Evolutionary conservation across 2,797 vertebrate species (phyloP).

Genomic region (Sebastes reedi): DNA sequence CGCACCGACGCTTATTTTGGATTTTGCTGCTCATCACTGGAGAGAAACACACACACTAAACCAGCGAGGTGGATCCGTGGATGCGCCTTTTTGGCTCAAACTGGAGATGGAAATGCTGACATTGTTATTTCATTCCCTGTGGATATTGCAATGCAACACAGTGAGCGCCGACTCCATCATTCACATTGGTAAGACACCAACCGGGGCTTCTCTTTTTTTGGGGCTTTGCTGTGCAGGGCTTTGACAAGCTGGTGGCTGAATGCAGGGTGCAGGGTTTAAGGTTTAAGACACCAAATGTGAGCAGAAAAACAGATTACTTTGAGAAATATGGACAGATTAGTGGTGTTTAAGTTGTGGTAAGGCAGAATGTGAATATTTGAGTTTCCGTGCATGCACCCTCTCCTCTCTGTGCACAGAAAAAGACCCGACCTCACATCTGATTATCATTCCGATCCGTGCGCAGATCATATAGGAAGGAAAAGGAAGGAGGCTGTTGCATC

Average conservation of each 20-base stretch:
- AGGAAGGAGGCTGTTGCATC: slow-evolving; percentile 55
- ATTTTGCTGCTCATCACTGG: slow-evolving; percentile 47
- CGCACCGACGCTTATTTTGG: slow-evolving; percentile 61
- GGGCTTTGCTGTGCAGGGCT: slow-evolving; percentile 25
- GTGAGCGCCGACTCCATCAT: slow-evolving; percentile 98
- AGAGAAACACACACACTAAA: slow-evolving; percentile 1
- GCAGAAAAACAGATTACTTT: not conserved
- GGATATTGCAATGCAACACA: slow-evolving; percentile 93
- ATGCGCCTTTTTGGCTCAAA: slow-evolving; percentile 88
- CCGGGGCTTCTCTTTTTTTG: not conserved
- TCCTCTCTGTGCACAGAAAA: not conserved
- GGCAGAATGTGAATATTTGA: not conserved
- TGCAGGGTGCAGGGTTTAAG: not conserved
- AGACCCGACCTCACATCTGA: slow-evolving; percentile 9
- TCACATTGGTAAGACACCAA: slow-evolving; percentile 93
- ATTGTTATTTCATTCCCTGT: slow-evolving; percentile 90
- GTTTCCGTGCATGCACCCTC: slow-evolving; percentile 7
- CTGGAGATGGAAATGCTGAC: slow-evolving; percentile 95
- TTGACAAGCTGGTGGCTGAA: slow-evolving; percentile 12
- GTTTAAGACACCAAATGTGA: not conserved
- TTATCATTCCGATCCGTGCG: slow-evolving; percentile 40
- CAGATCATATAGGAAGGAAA: not conserved
- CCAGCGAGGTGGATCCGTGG: slow-evolving; percentile 81
- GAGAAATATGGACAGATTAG: not conserved
- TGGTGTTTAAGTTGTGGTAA: slow-evolving; percentile 20